A percentile compares a stretch with the other conserved stretches of the same genome.
These are phyloP conservation scores for Zosterops pallidus DNA, from an alignment of 2,113 vertebrate species.

Conservation along the genomic window DNA sequence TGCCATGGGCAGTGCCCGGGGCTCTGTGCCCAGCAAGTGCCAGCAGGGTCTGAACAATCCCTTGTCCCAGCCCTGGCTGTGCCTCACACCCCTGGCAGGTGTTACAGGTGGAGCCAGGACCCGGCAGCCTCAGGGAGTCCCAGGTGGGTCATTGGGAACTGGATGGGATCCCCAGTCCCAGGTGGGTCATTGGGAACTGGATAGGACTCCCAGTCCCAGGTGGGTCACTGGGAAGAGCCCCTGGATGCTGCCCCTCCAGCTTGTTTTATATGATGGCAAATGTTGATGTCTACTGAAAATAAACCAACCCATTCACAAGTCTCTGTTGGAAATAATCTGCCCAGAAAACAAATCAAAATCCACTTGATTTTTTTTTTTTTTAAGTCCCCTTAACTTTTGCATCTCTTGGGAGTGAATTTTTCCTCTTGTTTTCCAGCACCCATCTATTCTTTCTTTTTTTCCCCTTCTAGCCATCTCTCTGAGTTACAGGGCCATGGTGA, in stretches of 20 bases:
- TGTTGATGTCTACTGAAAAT: not conserved
- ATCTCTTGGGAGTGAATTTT: not conserved
- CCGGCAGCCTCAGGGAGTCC: accelerated
- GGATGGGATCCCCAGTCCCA: no score
- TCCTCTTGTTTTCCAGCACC: not conserved
- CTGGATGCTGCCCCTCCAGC: not conserved
- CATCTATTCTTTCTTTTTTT: not conserved
- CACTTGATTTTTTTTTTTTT: not conserved
- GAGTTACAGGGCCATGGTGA: not conserved
- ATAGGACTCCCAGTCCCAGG: no score
- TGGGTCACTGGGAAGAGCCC: not conserved
- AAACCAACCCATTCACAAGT: not conserved
- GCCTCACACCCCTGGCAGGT: not conserved
- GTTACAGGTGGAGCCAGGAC: not conserved
- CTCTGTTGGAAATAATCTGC: not conserved
- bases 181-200: no score
- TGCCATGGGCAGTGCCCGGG: accelerated
- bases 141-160: not conserved
- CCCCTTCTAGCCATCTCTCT: not conserved
- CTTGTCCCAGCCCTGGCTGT: accelerated
- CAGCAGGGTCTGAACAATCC: accelerated
- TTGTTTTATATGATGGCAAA: not conserved
- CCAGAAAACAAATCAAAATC: not conserved
- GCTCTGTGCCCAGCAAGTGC: not conserved
- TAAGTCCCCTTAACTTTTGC: not conserved